A percentile compares a stretch with the other conserved stretches of the same genome.
Conservation (phyloP, 2,113 vertebrate genomes). For the human (Homo sapiens) region GRCh38 chr2:46848001-46848500, state of each 20-base stretch:
- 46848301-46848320: neutral
- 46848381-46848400: neutral
- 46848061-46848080: neutral
- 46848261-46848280: neutral
- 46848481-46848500: slow-evolving; percentile 14
- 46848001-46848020: neutral
- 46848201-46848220: neutral
- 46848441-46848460: neutral
- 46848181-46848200: neutral
- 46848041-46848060: neutral
- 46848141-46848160: neutral
- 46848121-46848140: neutral
- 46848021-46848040: neutral
- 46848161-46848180: neutral
- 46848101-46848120: neutral
- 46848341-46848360: neutral
- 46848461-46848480: neutral
- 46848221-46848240: neutral
- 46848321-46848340: neutral
- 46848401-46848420: neutral
- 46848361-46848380: neutral
- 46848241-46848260: neutral
- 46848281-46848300: neutral
- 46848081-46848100: neutral
- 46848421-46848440: neutral